A percentile compares a stretch with the other conserved stretches of the same genome.
Conservation (phyloP, 2,113 vertebrate genomes). For the Carassius gibelio region DNA sequence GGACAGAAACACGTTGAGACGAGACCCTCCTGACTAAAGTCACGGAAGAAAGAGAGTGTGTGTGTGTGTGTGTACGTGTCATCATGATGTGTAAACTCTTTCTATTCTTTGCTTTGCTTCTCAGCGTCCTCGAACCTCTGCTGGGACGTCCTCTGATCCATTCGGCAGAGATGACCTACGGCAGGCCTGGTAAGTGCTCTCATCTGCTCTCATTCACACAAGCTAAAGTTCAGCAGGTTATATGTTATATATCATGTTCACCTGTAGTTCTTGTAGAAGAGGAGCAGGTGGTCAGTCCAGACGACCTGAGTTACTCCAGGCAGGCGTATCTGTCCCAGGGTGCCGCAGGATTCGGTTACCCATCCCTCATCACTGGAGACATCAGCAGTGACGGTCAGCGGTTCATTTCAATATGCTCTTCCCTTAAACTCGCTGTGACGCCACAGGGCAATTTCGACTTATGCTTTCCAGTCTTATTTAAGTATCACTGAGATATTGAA, state of each 20-base stretch:
- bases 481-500: too few species aligned
- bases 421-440: too few species aligned
- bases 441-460: too few species aligned
- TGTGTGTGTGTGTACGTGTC: constrained; percentile 8
- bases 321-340: constrained; percentile 50
- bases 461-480: too few species aligned
- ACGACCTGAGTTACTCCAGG: constrained; percentile 48
- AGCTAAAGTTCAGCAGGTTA: too few species aligned
- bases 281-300: constrained; percentile 50
- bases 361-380: constrained; percentile 52
- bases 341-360: constrained; percentile 28
- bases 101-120: constrained; percentile 54
- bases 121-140: constrained; percentile 46
- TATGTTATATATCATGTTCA: background rate
- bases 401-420: too few species aligned
- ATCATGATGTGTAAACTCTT: constrained; percentile 58
- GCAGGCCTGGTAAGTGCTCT: constrained; percentile 55
- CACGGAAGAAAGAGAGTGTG: background rate
- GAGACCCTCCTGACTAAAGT: background rate
- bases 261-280: constrained; percentile 54
- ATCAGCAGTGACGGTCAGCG: constrained; percentile 54
- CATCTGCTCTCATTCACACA: background rate
- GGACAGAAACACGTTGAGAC: too few species aligned
- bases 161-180: constrained; percentile 54
- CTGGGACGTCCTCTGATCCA: constrained; percentile 56